A percentile compares a stretch with the other conserved stretches of the same genome.
Evolutionary conservation across 2,888 invertebrate genomes (phyloP).

Genomic region (Sphaerophoria taeniata): DNA sequence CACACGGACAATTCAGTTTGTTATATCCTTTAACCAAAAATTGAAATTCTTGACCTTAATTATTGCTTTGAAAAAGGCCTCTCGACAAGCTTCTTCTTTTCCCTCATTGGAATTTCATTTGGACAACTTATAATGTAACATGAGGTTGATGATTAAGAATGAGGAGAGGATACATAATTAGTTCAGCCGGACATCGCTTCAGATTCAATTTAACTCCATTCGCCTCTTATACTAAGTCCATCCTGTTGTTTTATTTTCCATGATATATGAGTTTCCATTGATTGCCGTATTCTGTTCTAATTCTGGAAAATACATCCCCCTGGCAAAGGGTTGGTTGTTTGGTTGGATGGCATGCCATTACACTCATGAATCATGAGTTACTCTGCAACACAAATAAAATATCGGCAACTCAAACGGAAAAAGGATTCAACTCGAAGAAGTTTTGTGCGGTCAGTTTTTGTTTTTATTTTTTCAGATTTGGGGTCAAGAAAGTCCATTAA

Average conservation of each 20-base stretch:
- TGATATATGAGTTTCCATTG: too few relatives aligned
- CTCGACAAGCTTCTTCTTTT: conserved; percentile 29
- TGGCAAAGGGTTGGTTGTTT: too few relatives aligned
- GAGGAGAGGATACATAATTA: conserved; percentile 26
- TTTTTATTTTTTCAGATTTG: conserved; percentile 64
- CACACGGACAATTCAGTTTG: conserved; percentile 38
- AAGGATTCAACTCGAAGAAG: conserved; percentile 13
- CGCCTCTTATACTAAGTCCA: background rate
- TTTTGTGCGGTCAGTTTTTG: conserved; percentile 75
- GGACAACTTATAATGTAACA: background rate
- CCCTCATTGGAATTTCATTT: background rate
- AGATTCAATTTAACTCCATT: conserved; percentile 21
- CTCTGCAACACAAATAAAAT: background rate
- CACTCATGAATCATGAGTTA: too few relatives aligned
- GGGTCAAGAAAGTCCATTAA: conserved; percentile 83
- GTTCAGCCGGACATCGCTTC: conserved; percentile 14
- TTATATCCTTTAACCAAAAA: conserved; percentile 55
- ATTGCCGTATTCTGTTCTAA: too few relatives aligned
- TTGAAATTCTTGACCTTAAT: conserved; percentile 65
- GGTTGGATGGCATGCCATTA: too few relatives aligned
- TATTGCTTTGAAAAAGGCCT: conserved; percentile 32
- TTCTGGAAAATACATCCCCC: too few relatives aligned
- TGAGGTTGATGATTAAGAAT: too few relatives aligned
- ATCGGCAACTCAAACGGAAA: background rate
- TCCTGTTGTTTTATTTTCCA: too few relatives aligned